Conservation (phyloP, 2,797 vertebrate species). For the Tadarida brasiliensis region DNA sequence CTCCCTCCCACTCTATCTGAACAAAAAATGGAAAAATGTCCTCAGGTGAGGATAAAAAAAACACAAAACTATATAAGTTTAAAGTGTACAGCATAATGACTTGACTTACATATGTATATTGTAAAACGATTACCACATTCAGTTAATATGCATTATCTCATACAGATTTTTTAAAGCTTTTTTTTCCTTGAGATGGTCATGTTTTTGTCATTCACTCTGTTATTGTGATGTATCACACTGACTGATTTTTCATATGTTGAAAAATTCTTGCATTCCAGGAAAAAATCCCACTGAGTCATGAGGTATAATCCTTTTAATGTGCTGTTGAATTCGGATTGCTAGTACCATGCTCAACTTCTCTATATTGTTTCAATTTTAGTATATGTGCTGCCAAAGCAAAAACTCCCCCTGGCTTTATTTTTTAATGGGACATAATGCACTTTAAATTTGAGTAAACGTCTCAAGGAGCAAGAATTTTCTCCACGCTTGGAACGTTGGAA, state of each 20-base stretch:
- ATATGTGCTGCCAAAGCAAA: neutral
- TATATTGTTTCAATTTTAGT: neutral
- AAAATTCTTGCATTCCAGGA: neutral
- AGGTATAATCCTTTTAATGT: neutral
- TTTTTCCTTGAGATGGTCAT: neutral
- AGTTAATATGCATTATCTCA: neutral
- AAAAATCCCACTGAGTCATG: neutral
- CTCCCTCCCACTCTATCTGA: too few species aligned
- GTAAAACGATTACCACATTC: neutral
- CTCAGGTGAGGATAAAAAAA: too few species aligned
- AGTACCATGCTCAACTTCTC: neutral
- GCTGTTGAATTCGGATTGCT: neutral
- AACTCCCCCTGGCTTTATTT: neutral
- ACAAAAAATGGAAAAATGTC: too few species aligned
- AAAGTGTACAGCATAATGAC: neutral
- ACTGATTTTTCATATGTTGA: neutral
- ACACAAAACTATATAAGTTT: too few species aligned
- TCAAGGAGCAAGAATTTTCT: neutral
- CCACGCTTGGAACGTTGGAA: neutral
- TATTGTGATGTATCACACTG: neutral
- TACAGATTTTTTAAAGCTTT: neutral
- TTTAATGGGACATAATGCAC: neutral
- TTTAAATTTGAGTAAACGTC: neutral
- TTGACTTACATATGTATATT: neutral
- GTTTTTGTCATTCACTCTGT: neutral